Percentiles rank a stretch among this genome's conserved stretches.
These are phyloP conservation scores for Crotalus viridis DNA, from an alignment of 2,113 vertebrate species.

Conservation along the genomic window DNA sequence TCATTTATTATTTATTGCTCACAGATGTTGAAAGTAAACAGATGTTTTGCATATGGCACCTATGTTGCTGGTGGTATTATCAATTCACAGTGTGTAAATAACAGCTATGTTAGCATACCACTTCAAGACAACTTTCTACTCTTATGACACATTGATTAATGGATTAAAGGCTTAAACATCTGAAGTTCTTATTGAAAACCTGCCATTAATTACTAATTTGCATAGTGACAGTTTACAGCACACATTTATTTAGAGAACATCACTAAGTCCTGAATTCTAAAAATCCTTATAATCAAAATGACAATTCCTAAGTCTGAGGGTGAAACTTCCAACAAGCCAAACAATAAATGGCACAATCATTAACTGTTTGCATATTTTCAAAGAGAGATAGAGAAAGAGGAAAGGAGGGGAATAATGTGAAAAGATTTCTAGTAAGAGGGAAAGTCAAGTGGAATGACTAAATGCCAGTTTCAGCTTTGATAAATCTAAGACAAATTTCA, in stretches of 20 bases:
- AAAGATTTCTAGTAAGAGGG: not conserved
- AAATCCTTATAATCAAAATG: not conserved
- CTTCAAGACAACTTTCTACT: not conserved
- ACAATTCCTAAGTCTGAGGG: not conserved
- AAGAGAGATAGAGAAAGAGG: not conserved
- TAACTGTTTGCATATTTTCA: not conserved
- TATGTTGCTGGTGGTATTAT: not conserved
- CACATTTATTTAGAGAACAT: slow-evolving; percentile 14
- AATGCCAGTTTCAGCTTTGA: slow-evolving; percentile 16
- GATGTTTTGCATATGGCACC: not conserved
- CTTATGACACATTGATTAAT: slow-evolving; percentile 18
- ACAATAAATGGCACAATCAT: not conserved
- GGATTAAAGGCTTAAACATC: slow-evolving; percentile 41
- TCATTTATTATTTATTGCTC: slow-evolving; percentile 51
- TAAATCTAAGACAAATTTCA: slow-evolving; percentile 27
- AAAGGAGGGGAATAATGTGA: not conserved
- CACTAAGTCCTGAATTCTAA: not conserved
- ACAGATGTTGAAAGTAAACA: slow-evolving; percentile 22
- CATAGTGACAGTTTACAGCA: not conserved
- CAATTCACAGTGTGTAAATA: not conserved
- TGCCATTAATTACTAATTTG: slow-evolving; percentile 39
- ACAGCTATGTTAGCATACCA: not conserved
- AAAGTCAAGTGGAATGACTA: slow-evolving; percentile 12
- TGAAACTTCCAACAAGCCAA: slow-evolving; percentile 39
- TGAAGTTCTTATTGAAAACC: slow-evolving; percentile 31